Conservation (phyloP, 2,888 invertebrate genomes). For the Drosophila mayaguana region DNA sequence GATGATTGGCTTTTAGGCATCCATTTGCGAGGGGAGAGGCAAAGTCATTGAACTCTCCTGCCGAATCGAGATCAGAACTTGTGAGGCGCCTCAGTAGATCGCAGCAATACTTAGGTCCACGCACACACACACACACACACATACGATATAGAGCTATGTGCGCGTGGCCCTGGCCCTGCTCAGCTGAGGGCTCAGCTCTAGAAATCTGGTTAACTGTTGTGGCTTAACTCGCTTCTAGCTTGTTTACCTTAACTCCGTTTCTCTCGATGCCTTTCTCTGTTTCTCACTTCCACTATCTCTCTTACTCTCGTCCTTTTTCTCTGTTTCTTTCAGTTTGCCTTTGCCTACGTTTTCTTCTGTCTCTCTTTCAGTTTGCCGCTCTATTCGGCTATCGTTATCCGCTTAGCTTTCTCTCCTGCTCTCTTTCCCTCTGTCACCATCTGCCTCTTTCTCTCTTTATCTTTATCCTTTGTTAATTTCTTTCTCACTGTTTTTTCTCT, state of each 20-base stretch:
- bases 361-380: too few species aligned
- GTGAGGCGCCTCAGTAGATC: constrained; percentile 18
- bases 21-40: too few species aligned
- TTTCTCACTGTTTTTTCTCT: background rate
- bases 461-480: background rate
- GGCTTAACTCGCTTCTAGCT: background rate
- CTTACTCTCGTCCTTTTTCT: too few species aligned
- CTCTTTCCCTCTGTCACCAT: background rate
- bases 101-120: background rate
- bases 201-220: constrained; percentile 1
- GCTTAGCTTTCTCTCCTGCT: background rate
- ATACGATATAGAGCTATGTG: too few species aligned
- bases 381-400: too few species aligned
- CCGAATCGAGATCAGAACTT: constrained; percentile 43
- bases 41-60: constrained; percentile 45
- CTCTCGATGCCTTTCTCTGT: background rate
- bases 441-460: background rate
- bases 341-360: too few species aligned
- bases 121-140: background rate
- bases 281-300: too few species aligned
- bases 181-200: background rate
- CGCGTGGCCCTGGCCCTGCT: constrained; percentile 43
- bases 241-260: background rate
- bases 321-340: too few species aligned
- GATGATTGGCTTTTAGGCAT: constrained; percentile 5